Evolutionary conservation across 2,797 vertebrate genomes (phyloP).

Genomic region (Helostoma temminkii): DNA sequence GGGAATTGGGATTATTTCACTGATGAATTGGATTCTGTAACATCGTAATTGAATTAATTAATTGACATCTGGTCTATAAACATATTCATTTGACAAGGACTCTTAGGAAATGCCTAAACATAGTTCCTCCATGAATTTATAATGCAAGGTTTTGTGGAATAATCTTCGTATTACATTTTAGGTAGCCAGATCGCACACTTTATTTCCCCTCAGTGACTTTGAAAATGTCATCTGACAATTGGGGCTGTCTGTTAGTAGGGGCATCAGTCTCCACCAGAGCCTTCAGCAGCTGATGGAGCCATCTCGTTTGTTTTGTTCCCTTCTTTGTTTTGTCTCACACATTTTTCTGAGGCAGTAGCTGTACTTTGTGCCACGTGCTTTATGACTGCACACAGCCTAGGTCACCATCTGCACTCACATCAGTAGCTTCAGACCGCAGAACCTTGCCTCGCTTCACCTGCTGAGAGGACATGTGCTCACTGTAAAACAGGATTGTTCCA

Average conservation of each 20-base stretch:
- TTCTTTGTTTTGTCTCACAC: conserved; percentile 59
- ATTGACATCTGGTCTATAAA: background rate
- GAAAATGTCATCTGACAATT: conserved; percentile 70
- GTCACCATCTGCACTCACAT: conserved; percentile 69
- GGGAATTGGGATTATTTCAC: background rate
- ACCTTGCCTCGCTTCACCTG: conserved; percentile 53
- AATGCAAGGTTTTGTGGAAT: background rate
- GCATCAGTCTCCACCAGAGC: conserved; percentile 31
- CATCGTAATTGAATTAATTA: conserved; percentile 7
- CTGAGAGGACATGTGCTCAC: conserved; percentile 71
- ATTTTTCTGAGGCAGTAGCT: conserved; percentile 41
- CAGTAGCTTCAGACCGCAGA: conserved; percentile 56
- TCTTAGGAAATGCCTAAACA: background rate
- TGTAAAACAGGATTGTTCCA: conserved; percentile 54
- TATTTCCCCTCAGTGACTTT: conserved; percentile 48
- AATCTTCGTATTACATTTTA: conserved; percentile 7
- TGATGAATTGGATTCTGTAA: background rate
- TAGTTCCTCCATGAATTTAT: background rate
- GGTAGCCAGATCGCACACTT: conserved; percentile 19
- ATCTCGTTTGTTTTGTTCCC: conserved; percentile 65
- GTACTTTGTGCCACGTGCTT: conserved; percentile 49
- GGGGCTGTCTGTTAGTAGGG: conserved; percentile 41
- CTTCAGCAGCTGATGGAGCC: conserved; percentile 50
- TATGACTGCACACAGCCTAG: conserved; percentile 46
- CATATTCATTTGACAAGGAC: background rate